These are phyloP conservation scores for Euzetes globulus DNA, from an alignment of 2,888 invertebrate species.

Conservation along the genomic window DNA sequence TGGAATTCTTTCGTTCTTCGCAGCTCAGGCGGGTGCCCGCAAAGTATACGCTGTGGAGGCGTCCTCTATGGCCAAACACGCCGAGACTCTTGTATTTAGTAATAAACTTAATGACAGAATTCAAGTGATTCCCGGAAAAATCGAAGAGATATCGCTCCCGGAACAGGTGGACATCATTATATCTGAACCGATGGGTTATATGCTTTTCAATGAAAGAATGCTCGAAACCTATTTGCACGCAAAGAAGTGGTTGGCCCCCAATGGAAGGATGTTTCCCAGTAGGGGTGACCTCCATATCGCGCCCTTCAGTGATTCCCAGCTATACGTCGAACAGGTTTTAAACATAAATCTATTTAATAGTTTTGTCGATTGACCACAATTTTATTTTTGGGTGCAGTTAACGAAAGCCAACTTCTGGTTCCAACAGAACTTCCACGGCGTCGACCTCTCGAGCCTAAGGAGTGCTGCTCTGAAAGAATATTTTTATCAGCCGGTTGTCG, in stretches of 20 bases:
- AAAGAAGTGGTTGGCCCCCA: slow-evolving; percentile 89
- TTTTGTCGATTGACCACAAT: neutral
- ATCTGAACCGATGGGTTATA: slow-evolving; percentile 99
- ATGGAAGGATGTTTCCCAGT: slow-evolving; percentile 90
- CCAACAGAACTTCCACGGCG: slow-evolving; percentile 94
- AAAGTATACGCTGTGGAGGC: slow-evolving; percentile 99
- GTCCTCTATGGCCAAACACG: slow-evolving; percentile 95
- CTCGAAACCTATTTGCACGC: slow-evolving; percentile 96
- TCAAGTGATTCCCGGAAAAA: slow-evolving; percentile 89
- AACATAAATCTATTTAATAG: no score
- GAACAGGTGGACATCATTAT: slow-evolving; percentile 94
- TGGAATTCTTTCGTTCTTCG: slow-evolving; percentile 96
- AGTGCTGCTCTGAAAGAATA: slow-evolving; percentile 93
- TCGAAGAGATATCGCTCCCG: slow-evolving; percentile 92
- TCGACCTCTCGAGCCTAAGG: slow-evolving; percentile 82
- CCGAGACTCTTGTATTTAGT: slow-evolving; percentile 74
- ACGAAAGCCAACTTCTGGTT: slow-evolving; percentile 99
- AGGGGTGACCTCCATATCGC: slow-evolving; percentile 94
- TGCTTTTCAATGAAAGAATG: slow-evolving; percentile 99
- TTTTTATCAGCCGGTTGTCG: slow-evolving; percentile 94
- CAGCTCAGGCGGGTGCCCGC: slow-evolving; percentile 90
- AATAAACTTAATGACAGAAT: slow-evolving; percentile 83
- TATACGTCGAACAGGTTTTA: slow-evolving; percentile 74
- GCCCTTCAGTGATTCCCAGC: slow-evolving; percentile 92
- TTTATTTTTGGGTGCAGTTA: slow-evolving; percentile 53